Percentiles rank a stretch among this genome's conserved stretches.
These are phyloP conservation scores for Aphidius gifuensis DNA, from an alignment of 1,140 invertebrate genomes.

Conservation along the genomic window DNA sequence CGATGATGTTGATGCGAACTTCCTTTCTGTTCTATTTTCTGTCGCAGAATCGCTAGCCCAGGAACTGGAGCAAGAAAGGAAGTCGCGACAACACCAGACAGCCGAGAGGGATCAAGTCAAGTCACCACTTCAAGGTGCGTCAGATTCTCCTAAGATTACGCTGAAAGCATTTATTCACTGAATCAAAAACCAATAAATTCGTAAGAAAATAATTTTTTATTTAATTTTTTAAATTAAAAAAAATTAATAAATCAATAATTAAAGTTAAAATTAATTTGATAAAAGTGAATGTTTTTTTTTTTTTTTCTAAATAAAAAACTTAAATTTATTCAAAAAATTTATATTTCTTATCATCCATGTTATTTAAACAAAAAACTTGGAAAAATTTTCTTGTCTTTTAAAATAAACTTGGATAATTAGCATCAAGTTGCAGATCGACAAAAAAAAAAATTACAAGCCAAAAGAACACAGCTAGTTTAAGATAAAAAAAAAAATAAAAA, in stretches of 20 bases:
- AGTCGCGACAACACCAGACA: constrained; percentile 71
- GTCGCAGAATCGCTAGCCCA: constrained; percentile 77
- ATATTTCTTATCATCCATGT: neutral
- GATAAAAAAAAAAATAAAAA: constrained; percentile 11
- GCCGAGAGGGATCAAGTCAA: constrained; percentile 76
- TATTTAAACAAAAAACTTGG: constrained; percentile 13
- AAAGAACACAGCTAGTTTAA: constrained; percentile 9
- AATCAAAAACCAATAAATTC: neutral
- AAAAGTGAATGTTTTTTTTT: neutral
- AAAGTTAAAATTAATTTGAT: too few relatives aligned
- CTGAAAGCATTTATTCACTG: neutral
- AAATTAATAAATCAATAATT: too few relatives aligned
- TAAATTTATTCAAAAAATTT: neutral
- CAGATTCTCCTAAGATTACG: constrained; percentile 12
- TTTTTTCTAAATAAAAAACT: neutral
- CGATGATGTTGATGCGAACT: constrained; percentile 20
- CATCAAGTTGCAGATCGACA: neutral
- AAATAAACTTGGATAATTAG: constrained; percentile 29
- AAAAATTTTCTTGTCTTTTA: constrained; percentile 20
- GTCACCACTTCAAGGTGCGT: constrained; percentile 75
- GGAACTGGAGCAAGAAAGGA: constrained; percentile 81
- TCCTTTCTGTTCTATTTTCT: constrained; percentile 32
- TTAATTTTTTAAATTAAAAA: neutral
- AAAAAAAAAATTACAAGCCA: constrained; percentile 13
- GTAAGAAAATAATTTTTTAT: too few relatives aligned